Evolutionary conservation across 2,888 invertebrate species (phyloP), one percentile per base, ranked within the genome.

Genomic region (Endomychus coccineus): DNA sequence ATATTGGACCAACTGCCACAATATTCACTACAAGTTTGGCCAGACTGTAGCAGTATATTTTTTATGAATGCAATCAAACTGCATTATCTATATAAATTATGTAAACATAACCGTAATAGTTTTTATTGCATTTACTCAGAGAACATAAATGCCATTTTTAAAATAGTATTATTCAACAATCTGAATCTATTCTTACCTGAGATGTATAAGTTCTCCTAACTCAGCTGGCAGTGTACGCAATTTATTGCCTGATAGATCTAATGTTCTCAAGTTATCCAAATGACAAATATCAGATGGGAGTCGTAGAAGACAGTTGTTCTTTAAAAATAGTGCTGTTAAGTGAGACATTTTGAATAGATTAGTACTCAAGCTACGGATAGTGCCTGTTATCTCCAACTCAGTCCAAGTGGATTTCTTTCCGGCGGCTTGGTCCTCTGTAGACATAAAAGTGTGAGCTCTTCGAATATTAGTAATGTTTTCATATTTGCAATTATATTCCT

Each of bases 181-280:
- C n/a, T 19, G 21, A 25, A 25, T 6, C 11, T 7, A 23, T 22
- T 42, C 48, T 53, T 62, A 88, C 89, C 86, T 86, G 61, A 98
- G 79, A 64, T 89, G 83, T 68, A 92, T 87, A 62, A 98, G 81
- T 67, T 98, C 96, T 41, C 98, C 97, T 34, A 98, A 75, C 71
- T 98, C 96, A 35, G 90, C 83, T 46, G 98, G 97, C 67, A 98
- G 73, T 63, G 85, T 86, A 47, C 94, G 77, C 55, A 98, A 73
- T 70, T 95, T 94, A 71, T 98, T 97, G 66, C 83, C 83, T 49
- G 95, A 94, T 54, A 95, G 72, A 71, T 98, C 97, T 51, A 98
- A 73, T 46, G 83, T 80, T 55, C 85, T 81, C 48, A 98, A 75
- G 69, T 88, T 87, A 44, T 72, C 73, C 52, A 98, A 74, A 57